phyloP scores from a whole-genome alignment of 2,113 vertebrate genomes.

The Corythoichthys haematopterus region DNA sequence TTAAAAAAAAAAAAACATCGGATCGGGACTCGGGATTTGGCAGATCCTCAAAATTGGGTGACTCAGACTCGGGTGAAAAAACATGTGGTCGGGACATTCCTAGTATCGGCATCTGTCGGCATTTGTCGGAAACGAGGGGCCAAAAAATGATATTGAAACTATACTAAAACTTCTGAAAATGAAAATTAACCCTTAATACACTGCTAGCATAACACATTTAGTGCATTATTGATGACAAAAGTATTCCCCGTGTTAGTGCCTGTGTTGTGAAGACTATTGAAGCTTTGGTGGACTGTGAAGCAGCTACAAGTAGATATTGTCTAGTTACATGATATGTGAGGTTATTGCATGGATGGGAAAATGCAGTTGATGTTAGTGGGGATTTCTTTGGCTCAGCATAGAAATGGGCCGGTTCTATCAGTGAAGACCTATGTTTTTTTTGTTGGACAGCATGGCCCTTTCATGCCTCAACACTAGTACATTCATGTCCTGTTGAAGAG shows the following conservation, averaged over 20 bases:
- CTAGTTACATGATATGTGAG: slow-evolving; percentile 40
- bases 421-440: slow-evolving; percentile 21
- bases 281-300: slow-evolving; percentile 37
- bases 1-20: no score
- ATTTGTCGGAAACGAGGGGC: no score
- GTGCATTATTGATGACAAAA: slow-evolving; percentile 21
- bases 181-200: background rate
- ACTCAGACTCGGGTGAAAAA: no score
- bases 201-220: slow-evolving; percentile 13
- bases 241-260: slow-evolving; percentile 29
- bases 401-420: slow-evolving; percentile 47
- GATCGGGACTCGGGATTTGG: no score
- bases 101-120: no score
- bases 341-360: slow-evolving; percentile 48
- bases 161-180: no score
- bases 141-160: no score
- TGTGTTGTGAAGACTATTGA: slow-evolving; percentile 30
- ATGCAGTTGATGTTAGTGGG: slow-evolving; percentile 43
- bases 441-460: slow-evolving; percentile 23
- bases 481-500: slow-evolving; percentile 64
- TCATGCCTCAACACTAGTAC: slow-evolving; percentile 56
- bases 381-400: slow-evolving; percentile 69
- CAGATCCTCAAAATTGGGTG: no score
- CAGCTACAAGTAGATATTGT: slow-evolving; percentile 47
- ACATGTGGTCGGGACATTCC: no score